Evolutionary conservation across 2,888 invertebrate genomes (phyloP).

Genomic region (Epinotia bilunana): DNA sequence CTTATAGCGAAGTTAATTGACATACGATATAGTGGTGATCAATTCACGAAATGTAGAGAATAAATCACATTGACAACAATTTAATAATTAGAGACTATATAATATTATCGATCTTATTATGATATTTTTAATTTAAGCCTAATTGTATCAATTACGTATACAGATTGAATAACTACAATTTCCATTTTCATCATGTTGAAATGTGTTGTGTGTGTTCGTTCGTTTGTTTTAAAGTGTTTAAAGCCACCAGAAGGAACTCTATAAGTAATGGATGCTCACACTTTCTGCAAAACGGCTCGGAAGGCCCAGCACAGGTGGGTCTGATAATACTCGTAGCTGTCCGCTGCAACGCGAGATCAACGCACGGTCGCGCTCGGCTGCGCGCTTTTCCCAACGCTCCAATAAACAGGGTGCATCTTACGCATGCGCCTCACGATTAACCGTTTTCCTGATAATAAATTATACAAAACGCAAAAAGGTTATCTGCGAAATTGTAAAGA

Average conservation of each 20-base stretch:
- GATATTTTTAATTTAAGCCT: no score
- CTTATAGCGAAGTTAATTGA: no score
- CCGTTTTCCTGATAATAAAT: constrained; percentile 31
- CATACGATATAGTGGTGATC: no score
- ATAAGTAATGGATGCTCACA: constrained; percentile 8
- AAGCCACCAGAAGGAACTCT: background rate
- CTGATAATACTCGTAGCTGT: constrained; percentile 16
- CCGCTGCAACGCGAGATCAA: constrained; percentile 55
- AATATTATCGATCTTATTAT: no score
- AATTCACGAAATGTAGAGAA: no score
- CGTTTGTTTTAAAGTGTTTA: no score
- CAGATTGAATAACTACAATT: no score
- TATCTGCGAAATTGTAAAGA: background rate
- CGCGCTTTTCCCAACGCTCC: constrained; percentile 75
- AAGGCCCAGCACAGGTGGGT: background rate
- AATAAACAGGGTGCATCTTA: constrained; percentile 65
- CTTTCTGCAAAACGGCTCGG: constrained; percentile 11
- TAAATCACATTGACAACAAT: no score
- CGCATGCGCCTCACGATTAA: constrained; percentile 48
- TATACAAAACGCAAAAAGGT: background rate
- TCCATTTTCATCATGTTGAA: no score
- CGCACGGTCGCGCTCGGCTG: constrained; percentile 71
- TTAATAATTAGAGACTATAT: no score
- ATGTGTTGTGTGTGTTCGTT: no score
- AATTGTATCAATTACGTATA: no score